phyloP scores from a whole-genome alignment of 2,797 vertebrate genomes.

The Propithecus perrieri region DNA sequence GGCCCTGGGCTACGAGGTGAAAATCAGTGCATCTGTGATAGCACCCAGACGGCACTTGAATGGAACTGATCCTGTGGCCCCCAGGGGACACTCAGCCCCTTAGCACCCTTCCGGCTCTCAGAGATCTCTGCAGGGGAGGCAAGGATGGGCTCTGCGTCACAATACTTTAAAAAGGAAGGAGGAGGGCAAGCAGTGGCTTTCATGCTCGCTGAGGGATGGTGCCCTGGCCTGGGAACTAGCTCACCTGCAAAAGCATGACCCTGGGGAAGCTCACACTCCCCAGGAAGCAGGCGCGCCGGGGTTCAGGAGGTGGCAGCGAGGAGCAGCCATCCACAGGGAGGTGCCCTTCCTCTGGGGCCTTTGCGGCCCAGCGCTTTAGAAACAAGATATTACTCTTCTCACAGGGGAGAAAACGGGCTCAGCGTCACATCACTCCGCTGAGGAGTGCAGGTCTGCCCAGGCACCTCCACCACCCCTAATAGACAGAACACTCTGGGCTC shows the following conservation, averaged over 20 bases:
- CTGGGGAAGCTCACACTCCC: too few relatives aligned
- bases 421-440: fast-evolving
- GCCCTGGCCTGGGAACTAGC: neutral
- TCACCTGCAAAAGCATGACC: neutral
- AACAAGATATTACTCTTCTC: neutral
- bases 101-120: neutral
- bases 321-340: neutral
- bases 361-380: neutral
- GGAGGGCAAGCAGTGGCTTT: neutral
- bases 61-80: fast-evolving
- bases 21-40: neutral
- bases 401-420: neutral
- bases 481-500: neutral
- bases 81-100: neutral
- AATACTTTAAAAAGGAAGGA: neutral
- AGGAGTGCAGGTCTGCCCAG: neutral
- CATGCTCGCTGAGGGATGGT: neutral
- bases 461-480: neutral
- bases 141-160: neutral
- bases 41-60: fast-evolving
- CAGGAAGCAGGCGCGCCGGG: too few relatives aligned
- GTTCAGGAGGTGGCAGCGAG: neutral
- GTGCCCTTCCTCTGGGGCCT: neutral
- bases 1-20: neutral
- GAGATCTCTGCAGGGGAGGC: too few relatives aligned